These are phyloP conservation scores for Dascillus cervinus DNA, from an alignment of 2,888 invertebrate genomes.

Conservation along the genomic window DNA sequence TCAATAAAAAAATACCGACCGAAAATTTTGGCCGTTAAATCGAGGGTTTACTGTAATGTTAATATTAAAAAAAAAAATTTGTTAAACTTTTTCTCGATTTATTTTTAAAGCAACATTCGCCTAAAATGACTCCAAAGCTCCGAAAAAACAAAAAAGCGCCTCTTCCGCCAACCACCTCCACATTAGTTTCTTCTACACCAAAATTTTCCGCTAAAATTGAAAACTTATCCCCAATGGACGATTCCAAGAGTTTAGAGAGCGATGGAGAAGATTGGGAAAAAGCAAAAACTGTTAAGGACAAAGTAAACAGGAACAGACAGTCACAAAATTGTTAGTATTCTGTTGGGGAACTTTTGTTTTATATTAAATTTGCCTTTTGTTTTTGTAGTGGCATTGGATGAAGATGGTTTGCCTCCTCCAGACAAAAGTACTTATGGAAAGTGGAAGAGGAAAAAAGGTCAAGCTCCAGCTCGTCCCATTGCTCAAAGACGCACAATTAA, in stretches of 20 bases:
- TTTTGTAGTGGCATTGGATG: too few relatives aligned
- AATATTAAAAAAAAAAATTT: neutral
- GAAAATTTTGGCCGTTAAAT: too few relatives aligned
- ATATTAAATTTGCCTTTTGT: too few relatives aligned
- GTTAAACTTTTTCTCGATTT: neutral
- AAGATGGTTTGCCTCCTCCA: conserved; percentile 26
- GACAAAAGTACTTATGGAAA: conserved; percentile 60
- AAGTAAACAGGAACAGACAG: conserved; percentile 49
- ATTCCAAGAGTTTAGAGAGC: neutral
- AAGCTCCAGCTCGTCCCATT: conserved; percentile 70
- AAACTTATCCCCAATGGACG: conserved; percentile 1
- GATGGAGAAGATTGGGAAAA: conserved; percentile 43
- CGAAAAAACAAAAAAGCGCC: conserved; percentile 62
- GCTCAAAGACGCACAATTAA: conserved; percentile 59
- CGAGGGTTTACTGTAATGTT: neutral
- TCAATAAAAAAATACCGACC: too few relatives aligned
- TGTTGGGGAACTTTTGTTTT: too few relatives aligned
- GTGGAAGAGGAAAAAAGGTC: conserved; percentile 72
- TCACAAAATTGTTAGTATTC: too few relatives aligned
- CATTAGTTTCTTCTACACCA: conserved; percentile 23
- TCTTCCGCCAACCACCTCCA: conserved; percentile 46
- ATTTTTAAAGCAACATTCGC: conserved; percentile 31
- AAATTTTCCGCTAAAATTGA: conserved; percentile 5
- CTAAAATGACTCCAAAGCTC: conserved; percentile 45
- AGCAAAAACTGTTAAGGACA: conserved; percentile 52